These are phyloP conservation scores for Oscheius sp. DNA, from an alignment of 2,888 invertebrate species.

Conservation along the genomic window DNA sequence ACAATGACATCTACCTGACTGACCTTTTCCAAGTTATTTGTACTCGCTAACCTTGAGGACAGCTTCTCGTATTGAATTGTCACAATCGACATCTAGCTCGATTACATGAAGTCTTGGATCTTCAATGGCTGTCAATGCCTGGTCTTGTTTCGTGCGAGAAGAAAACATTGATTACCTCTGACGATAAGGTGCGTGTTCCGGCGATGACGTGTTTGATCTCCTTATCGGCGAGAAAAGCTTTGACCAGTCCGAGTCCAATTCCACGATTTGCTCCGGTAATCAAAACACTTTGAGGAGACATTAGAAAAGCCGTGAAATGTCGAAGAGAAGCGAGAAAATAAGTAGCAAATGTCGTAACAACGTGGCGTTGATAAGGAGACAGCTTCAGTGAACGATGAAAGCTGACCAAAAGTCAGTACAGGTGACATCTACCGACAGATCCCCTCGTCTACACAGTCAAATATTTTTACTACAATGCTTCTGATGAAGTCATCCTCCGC, in stretches of 20 bases:
- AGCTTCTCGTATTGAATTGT: conserved; percentile 18
- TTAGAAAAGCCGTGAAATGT: neutral
- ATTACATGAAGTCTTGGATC: conserved; percentile 15
- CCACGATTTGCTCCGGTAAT: conserved; percentile 29
- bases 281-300: conserved; percentile 25
- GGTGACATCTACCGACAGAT: too few species aligned
- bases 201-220: conserved; percentile 1
- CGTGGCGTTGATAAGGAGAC: conserved; percentile 15
- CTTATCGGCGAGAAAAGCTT: conserved; percentile 15
- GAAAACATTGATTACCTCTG: neutral
- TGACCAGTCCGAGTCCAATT: conserved; percentile 24
- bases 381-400: neutral
- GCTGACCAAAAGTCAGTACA: too few species aligned
- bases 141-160: neutral
- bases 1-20: conserved; percentile 38
- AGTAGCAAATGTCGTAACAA: neutral
- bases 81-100: conserved; percentile 17
- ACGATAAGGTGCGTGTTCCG: neutral
- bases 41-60: neutral
- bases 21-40: too few species aligned
- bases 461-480: too few species aligned
- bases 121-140: neutral
- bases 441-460: too few species aligned
- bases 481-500: too few species aligned
- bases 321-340: neutral